Evolutionary conservation across 2,113 vertebrate species (phyloP).

Genomic region (Spermophilus dauricus): DNA sequence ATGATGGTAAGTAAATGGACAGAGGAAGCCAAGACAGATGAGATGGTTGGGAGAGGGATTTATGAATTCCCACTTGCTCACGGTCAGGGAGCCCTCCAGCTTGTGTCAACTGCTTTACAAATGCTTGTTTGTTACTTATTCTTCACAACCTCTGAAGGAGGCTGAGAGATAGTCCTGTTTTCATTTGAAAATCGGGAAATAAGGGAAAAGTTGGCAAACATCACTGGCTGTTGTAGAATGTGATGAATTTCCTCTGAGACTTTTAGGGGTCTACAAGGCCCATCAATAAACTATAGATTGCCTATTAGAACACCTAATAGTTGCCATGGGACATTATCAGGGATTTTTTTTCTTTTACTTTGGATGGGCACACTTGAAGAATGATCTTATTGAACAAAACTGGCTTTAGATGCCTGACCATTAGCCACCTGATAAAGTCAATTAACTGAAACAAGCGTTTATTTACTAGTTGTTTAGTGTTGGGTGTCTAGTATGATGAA

Average conservation of each 20-base stretch:
- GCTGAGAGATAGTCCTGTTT: background rate
- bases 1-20: background rate
- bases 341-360: background rate
- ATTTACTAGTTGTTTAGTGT: background rate
- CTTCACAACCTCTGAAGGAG: background rate
- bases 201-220: background rate
- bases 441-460: background rate
- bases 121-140: background rate
- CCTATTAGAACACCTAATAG: background rate
- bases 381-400: background rate
- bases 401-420: background rate
- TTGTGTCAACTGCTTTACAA: background rate
- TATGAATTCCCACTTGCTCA: background rate
- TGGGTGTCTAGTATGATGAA: background rate
- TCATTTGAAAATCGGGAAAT: background rate
- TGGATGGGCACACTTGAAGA: background rate
- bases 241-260: background rate
- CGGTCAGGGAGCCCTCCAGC: background rate
- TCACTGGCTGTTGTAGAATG: background rate
- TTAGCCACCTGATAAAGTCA: background rate
- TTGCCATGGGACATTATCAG: background rate
- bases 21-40: background rate
- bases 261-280: background rate
- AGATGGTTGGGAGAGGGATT: background rate
- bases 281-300: background rate